Evolutionary conservation across 2,888 invertebrate species (phyloP).

Genomic region (Acrobasis repandana): DNA sequence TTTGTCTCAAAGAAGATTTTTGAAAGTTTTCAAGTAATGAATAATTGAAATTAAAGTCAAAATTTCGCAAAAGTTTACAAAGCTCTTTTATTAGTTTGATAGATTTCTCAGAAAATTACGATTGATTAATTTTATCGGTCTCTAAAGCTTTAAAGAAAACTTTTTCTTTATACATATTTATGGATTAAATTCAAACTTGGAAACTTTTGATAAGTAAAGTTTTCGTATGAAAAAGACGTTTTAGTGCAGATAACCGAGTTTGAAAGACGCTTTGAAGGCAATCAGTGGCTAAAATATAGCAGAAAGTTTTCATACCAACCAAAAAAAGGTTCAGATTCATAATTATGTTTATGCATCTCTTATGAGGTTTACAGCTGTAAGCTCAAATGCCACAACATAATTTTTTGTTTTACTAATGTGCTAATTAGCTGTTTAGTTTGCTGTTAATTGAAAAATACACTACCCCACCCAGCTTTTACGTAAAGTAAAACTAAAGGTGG

Average conservation of each 20-base stretch:
- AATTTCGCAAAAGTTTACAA: conserved; percentile 1
- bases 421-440: too few species aligned
- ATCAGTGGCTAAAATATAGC: background rate
- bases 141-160: background rate
- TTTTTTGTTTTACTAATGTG: too few species aligned
- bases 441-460: too few species aligned
- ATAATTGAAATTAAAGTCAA: conserved; percentile 9
- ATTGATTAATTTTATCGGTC: conserved; percentile 4
- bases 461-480: too few species aligned
- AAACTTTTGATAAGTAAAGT: background rate
- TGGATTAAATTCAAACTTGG: background rate
- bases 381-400: too few species aligned
- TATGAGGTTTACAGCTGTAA: too few species aligned
- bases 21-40: conserved; percentile 15
- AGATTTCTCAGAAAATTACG: conserved; percentile 10
- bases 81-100: conserved; percentile 4
- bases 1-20: conserved; percentile 12
- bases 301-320: too few species aligned
- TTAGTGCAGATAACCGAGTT: background rate
- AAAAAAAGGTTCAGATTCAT: too few species aligned
- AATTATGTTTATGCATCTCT: too few species aligned
- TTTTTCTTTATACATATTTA: background rate
- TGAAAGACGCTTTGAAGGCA: background rate
- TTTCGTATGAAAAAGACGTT: background rate
- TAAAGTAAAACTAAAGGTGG: too few species aligned